Base-by-base conservation (phyloP, 2,113 vertebrate species). In the Epinephelus cyanopodus region DNA sequence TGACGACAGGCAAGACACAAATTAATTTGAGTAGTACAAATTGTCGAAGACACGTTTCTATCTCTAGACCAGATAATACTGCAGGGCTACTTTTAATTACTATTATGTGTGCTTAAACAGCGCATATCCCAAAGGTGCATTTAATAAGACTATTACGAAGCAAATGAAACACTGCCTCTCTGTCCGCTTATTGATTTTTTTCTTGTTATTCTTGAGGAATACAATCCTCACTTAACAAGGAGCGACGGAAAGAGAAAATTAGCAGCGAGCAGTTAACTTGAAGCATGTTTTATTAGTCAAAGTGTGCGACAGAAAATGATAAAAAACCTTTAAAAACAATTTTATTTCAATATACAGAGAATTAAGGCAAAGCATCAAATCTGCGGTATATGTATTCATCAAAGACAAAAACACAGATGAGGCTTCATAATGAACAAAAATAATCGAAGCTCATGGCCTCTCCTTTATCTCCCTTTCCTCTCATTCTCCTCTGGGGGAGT, bases 391-490 rank as follows among this genome's bases (percentile, higher is more conserved):
- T 6, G 23, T 5, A 54, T 29, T 73, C 57, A 76, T 78, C 17
- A 67, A 67, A 71, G 53, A 76, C 17, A 47, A 81, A 84, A 79
- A 84, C 52, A 77, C 7, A 81, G 37, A 88, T 45, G 29, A 81
- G 67, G 62, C 29, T 63, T 60, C 21, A 21, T 85, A 88, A 88
- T 88, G 66, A 86, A 87, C n/a, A 80, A 74, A 84, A 91, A 87
- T 82, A 84, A 89, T 76, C 17, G 0, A 77, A 79, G 58, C 80
- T 77, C 84, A 82, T 84, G 82, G 82, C 65, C 69, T 80, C 83
- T 87, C 74, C 68, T 89, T 92, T 82, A 82, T 88, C 74, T 67
- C 81, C 53, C 84, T 83, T 83, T 90, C 74, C 78, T 81, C 86
- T 88, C 75, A 79, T 87, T 89, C 74, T 82, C 74, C 73, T 82